Evolutionary conservation across 1,140 invertebrate genomes (phyloP), one percentile per base, ranked within the genome.

Genomic region (Oryctes rhinoceros): DNA sequence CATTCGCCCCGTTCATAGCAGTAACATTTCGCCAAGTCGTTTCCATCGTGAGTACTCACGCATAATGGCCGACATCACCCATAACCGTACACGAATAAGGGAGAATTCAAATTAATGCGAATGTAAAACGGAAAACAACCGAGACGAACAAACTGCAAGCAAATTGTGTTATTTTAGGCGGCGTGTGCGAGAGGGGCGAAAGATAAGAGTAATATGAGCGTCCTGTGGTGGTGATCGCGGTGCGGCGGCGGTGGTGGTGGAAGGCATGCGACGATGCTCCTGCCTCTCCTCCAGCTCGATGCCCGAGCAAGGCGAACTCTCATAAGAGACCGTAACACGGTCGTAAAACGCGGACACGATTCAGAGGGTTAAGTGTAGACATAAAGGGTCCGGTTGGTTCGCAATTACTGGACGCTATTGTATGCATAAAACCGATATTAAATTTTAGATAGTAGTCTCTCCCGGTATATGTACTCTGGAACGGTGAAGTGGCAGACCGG

Each of bases 401-500:
- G 78, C 78, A 79, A 79, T 79, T 79, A 79, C 78, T 18, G 62
- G 24, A 71, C 78, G 48, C 65, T 79, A 79, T 74, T 79, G 78
- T 79, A 65, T 79, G 78, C 78, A 79, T 79, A 79, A 79, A 79
- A 79, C 78, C 78, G 78, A 79, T 79, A 79, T 79, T 79, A 79
- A 79, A 79, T 79, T 79, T 79, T 39, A 71, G 78, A 79, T 79
- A 79, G 65, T 71, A 37, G 24, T 30, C 65, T 71, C 53, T 13
- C 53, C 53, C 53, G 65, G 24, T 37, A 37, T 71, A 71, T 71
- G 15, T 71, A 71, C 65, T 35, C 65, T 37, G 65, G 65, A 35
- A 35, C 65, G 65, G 65, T 71, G 65, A 71, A 71, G 65, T 71
- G 65, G 65, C 65, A 15, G 65, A 11, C 65, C 65, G 24, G 65